Evolutionary conservation across 1,140 invertebrate genomes (phyloP), one percentile per base, ranked within the genome.

Genomic region (Drosophila quadrilineata): DNA sequence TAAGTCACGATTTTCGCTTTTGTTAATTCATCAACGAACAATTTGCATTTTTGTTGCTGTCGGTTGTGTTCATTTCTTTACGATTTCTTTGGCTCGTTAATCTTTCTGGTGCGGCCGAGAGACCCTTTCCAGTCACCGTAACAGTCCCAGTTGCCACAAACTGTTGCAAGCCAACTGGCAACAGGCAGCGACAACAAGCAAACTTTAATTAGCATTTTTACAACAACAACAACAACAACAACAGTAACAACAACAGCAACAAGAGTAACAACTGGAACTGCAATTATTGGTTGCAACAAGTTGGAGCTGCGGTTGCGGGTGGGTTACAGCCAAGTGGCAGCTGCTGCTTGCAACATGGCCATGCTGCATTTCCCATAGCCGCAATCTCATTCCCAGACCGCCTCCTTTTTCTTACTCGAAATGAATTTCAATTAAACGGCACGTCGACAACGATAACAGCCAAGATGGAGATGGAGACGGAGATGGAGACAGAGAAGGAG

Each of bases 1-100:
- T 87, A 87, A 87, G 84, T 87, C 84, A 87, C 84, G 84, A 87
- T 87, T 87, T 87, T 85, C 62, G 82, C 84, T 87, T 87, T 87
- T 87, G 84, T 87, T 87, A 87, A 87, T 87, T 87, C 84, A 87
- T 87, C 82, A 87, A 80, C 84, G 74, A 82, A 87, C 76, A 87
- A 87, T 87, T 87, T 87, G 84, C 84, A 87, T 87, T 87, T 86
- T 68, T 64, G 65, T 56, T 58, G 62, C 36, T 72, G n/a, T 75
- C 48, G 48, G 43, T 40, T 35, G 35, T 43, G 33, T 85, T 71
- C 71, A 79, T 85, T 85, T 79, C 79, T 85, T 85, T 71, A 28
- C 79, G 79, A 74, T 84, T 74, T 71, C 73, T 84, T 85, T 74
- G 69, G 73, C 72, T 82, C 76, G 72, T 80, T 76, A 85, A 85